These are phyloP conservation scores for Poecilia velifera DNA, from an alignment of 2,797 vertebrate genomes.

Conservation along the genomic window DNA sequence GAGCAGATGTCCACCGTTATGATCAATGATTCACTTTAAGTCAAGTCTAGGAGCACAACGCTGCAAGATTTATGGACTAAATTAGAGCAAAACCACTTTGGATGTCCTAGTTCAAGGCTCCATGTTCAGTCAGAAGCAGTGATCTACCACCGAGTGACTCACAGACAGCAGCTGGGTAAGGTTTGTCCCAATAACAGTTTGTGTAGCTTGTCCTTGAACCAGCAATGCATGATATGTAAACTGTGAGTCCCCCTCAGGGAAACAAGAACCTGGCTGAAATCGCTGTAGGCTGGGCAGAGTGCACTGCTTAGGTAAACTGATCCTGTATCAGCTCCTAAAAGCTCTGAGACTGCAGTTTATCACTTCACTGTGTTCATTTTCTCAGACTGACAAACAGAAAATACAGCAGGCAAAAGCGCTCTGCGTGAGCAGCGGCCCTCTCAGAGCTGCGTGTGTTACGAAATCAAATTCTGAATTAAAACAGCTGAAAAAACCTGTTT, in stretches of 20 bases:
- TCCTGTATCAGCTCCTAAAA: slow-evolving; percentile 37
- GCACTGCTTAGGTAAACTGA: slow-evolving; percentile 65
- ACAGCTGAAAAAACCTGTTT: slow-evolving; percentile 16
- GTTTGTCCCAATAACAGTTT: slow-evolving; percentile 51
- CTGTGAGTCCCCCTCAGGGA: slow-evolving; percentile 34
- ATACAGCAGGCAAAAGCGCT: slow-evolving; percentile 28
- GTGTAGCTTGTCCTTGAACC: slow-evolving; percentile 35
- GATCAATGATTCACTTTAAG: slow-evolving; percentile 19
- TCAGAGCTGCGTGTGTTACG: not conserved
- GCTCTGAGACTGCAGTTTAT: slow-evolving; percentile 40
- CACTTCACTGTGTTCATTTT: slow-evolving; percentile 61
- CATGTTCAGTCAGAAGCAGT: slow-evolving; percentile 5
- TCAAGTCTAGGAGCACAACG: not conserved
- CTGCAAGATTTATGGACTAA: slow-evolving; percentile 22
- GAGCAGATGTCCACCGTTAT: slow-evolving; percentile 3
- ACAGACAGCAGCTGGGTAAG: slow-evolving; percentile 41
- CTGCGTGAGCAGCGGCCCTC: slow-evolving; percentile 25
- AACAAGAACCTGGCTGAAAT: slow-evolving; percentile 63
- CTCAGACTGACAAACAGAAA: slow-evolving; percentile 44
- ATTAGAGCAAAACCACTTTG: slow-evolving; percentile 9
- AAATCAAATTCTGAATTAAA: slow-evolving; percentile 28
- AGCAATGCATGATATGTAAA: slow-evolving; percentile 50
- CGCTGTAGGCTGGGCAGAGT: slow-evolving; percentile 41
- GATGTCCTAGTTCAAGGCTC: slow-evolving; percentile 23
- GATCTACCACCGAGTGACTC: slow-evolving; percentile 17